phyloP scores from a whole-genome alignment of 2,113 vertebrate genomes.

The Macquaria ambigua region DNA sequence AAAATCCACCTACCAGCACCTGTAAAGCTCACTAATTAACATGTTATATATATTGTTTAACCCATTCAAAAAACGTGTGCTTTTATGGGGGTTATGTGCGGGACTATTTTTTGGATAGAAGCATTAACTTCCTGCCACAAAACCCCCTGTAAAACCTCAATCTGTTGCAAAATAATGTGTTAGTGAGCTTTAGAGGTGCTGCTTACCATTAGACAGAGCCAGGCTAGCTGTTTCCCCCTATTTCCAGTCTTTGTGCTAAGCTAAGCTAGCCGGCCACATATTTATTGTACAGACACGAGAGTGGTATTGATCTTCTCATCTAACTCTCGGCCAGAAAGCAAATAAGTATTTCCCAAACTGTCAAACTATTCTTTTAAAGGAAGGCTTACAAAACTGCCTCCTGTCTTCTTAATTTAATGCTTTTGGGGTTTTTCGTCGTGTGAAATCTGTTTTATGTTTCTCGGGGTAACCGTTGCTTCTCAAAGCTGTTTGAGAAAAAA shows the following conservation, averaged over 20 bases:
- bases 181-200: background rate
- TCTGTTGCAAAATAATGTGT: background rate
- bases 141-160: background rate
- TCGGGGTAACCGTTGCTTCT: background rate
- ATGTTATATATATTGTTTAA: background rate
- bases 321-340: background rate
- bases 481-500: background rate
- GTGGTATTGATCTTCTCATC: background rate
- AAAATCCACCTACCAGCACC: background rate
- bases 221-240: background rate
- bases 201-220: background rate
- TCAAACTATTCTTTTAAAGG: constrained; percentile 1
- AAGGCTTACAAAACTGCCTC: constrained; percentile 37
- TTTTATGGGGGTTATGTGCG: too few species aligned
- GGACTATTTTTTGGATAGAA: background rate
- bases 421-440: constrained; percentile 1
- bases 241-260: constrained; percentile 17
- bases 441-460: constrained; percentile 38
- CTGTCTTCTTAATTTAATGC: constrained; percentile 9
- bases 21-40: background rate
- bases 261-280: background rate
- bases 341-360: constrained; percentile 23
- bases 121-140: background rate
- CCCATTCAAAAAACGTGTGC: background rate
- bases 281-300: background rate